phyloP scores from a whole-genome alignment of 2,113 vertebrate genomes.

The Indicator maculatus region DNA sequence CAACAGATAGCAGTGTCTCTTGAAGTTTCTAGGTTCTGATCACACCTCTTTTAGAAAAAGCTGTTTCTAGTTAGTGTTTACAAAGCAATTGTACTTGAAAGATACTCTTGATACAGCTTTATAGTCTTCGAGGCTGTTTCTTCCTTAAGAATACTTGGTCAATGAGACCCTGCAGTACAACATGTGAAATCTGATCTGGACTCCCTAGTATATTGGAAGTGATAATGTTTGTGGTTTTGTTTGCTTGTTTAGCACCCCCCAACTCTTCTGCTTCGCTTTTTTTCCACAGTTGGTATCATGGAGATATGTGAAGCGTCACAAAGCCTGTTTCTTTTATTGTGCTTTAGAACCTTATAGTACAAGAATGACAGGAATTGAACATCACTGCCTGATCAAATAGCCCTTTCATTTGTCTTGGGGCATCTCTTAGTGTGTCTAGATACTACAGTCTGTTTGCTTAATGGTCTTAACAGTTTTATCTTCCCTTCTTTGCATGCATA shows the following conservation, averaged over 20 bases:
- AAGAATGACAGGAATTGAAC: neutral
- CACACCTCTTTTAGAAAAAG: neutral
- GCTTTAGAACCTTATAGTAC: neutral
- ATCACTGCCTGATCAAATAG: neutral
- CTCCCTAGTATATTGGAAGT: neutral
- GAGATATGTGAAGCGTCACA: neutral
- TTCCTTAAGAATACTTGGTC: neutral
- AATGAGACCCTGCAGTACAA: neutral
- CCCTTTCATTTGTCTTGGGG: neutral
- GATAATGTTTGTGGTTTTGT: neutral
- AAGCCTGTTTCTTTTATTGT: neutral
- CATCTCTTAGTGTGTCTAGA: neutral
- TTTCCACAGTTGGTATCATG: neutral
- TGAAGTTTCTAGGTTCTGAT: neutral
- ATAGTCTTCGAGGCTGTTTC: neutral
- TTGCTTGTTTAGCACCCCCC: neutral
- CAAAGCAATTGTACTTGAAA: neutral
- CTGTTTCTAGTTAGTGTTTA: neutral
- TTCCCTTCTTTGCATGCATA: conserved; percentile 66
- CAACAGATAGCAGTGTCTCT: neutral
- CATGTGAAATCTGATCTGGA: neutral
- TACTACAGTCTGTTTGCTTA: neutral
- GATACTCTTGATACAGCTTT: neutral
- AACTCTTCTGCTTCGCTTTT: neutral
- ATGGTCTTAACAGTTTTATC: conserved; percentile 6